Evolutionary conservation across 2,797 vertebrate species (phyloP), one percentile per base, ranked within the genome.

Genomic region (Clarias fuscus): DNA sequence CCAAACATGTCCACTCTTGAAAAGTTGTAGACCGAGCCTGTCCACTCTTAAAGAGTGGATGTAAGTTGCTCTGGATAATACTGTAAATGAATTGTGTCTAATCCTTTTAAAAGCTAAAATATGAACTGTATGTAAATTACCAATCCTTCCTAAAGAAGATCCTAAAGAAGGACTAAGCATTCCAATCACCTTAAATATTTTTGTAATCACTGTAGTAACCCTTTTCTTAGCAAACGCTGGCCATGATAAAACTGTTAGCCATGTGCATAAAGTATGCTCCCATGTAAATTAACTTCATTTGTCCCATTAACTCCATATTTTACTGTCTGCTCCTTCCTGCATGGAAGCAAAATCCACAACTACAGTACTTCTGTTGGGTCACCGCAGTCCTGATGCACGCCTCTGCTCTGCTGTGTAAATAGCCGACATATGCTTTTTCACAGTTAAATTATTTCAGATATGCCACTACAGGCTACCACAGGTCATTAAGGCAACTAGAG

Each of bases 391-490:
- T 18, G 10, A 78, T 61, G 30, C 56, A 61, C 2, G 59, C 37
- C 59, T 27, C 33, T 61, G 14, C 30, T 61, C 27, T 78, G 18
- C 5, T 59, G 17, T 59, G 76, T 37, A 78, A 37, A 33, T 33
- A 78, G 75, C 8, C 15, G 3, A 40, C 33, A 15, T 40, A 81
- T 24, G 59, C 33, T 68, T 68, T 33, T 82, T 56, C 27, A 67
- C 14, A 70, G 58, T 68, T 70, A 70, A 53, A 68, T 70, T 0
- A 68, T 70, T 56, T 53, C 15, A 53, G 22, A 10, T 70, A 56
- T 82, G 43, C 65, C n/a, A 68, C 17, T 37, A 37, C 43, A 82
- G 80, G 17, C n/a, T 58, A 82, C 80, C 17, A 11, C 64, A 67
- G 53, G n/a, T 53, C 24, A 30, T 65, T 82, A 70, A 6, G 17